Evolutionary conservation across 2,888 invertebrate genomes (phyloP).

Genomic region (Callosobruchus maculatus): DNA sequence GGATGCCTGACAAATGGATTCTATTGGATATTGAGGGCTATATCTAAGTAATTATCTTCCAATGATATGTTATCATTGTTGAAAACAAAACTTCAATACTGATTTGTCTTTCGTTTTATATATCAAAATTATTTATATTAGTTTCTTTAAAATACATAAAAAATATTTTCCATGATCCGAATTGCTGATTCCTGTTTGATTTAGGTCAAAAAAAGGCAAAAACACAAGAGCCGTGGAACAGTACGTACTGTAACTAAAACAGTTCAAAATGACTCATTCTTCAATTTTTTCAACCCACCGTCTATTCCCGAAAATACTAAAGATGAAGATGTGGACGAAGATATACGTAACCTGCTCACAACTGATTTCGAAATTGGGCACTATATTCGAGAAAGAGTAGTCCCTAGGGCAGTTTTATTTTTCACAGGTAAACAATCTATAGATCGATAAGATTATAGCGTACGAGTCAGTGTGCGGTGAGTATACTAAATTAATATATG

Average conservation of each 20-base stretch:
- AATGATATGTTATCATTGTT: too few relatives aligned
- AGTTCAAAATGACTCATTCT: slow-evolving; percentile 96
- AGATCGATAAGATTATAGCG: too few relatives aligned
- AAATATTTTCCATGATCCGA: too few relatives aligned
- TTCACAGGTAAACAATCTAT: slow-evolving; percentile 69
- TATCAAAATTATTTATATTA: too few relatives aligned
- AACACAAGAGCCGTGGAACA: slow-evolving; percentile 93
- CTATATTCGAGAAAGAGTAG: slow-evolving; percentile 91
- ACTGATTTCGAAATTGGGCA: slow-evolving; percentile 99
- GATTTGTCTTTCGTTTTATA: too few relatives aligned
- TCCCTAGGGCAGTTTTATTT: slow-evolving; percentile 95
- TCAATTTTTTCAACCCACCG: slow-evolving; percentile 97
- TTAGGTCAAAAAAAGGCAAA: slow-evolving; percentile 89
- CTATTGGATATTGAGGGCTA: too few relatives aligned
- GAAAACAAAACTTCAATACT: too few relatives aligned
- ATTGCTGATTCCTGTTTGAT: neutral
- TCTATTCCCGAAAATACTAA: slow-evolving; percentile 75
- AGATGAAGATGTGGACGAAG: slow-evolving; percentile 82
- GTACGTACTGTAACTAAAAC: slow-evolving; percentile 91
- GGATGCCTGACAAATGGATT: too few relatives aligned
- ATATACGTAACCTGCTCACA: slow-evolving; percentile 78
- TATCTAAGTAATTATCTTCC: too few relatives aligned
- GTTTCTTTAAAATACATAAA: too few relatives aligned
- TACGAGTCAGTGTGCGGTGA: too few relatives aligned
- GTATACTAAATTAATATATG: too few relatives aligned